These are phyloP conservation scores for Lordiphosa fenestrarum DNA, from an alignment of 2,888 invertebrate genomes.

Conservation along the genomic window DNA sequence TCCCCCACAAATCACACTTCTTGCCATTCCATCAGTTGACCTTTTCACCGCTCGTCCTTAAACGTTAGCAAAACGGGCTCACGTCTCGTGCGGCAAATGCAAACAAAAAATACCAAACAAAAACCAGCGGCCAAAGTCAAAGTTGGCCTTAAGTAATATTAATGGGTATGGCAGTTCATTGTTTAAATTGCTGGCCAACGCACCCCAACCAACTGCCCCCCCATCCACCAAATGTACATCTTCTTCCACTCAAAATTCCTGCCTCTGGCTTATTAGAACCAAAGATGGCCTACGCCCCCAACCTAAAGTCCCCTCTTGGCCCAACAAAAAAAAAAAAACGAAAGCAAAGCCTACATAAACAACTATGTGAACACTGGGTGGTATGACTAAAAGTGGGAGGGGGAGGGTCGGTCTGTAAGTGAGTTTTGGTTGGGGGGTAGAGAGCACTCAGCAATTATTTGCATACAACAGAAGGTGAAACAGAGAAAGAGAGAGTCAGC, in stretches of 20 bases:
- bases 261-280: constrained; percentile 6
- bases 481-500: constrained; percentile 2
- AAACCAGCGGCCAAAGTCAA: constrained; percentile 45
- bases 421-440: constrained; percentile 9
- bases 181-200: constrained; percentile 56
- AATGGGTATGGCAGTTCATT: constrained; percentile 70
- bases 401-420: not conserved
- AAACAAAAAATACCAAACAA: constrained; percentile 16
- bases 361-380: constrained; percentile 8
- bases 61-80: constrained; percentile 11
- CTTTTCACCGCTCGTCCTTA: not conserved
- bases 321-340: constrained; percentile 2
- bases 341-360: constrained; percentile 11
- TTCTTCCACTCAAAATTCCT: constrained; percentile 13
- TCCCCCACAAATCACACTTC: no score
- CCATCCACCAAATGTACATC: constrained; percentile 3
- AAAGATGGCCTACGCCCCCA: constrained; percentile 3
- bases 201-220: not conserved
- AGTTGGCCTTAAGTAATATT: constrained; percentile 65
- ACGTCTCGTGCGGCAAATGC: constrained; percentile 14
- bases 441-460: constrained; percentile 65
- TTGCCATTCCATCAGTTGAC: no score
- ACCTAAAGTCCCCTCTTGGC: not conserved
- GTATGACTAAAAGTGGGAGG: not conserved
- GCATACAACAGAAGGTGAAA: constrained; percentile 46